Evolutionary conservation across 1,140 invertebrate genomes (phyloP), one percentile per base, ranked within the genome.

Genomic region (Liolophura sinensis): DNA sequence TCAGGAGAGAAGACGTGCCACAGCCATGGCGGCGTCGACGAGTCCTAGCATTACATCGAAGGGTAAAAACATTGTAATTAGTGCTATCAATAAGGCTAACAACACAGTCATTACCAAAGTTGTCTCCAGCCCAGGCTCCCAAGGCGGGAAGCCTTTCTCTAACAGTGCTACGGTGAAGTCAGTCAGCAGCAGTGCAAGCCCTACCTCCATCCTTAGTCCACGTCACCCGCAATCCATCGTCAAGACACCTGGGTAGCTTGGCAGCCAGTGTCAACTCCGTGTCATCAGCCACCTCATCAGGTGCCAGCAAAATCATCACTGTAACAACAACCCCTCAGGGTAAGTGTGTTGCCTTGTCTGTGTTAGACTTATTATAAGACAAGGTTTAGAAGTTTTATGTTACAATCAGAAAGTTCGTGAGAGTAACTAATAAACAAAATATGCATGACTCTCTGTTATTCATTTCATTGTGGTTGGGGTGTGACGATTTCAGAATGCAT

Each of bases 61-160:
- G 49, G 68, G 72, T 31, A 77, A 78, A 72, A 78, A 77, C 64
- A 78, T 81, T 56, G 73, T 82, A 12, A 77, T 79, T 62, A 79
- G 73, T 76, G 71, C 78, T 64, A 70, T 79, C 48, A 77, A 75
- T 60, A 82, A 80, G 71, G 60, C 68, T 18, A 78, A 77, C 66
- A 80, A 75, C 63, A 71, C 73, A 40, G 78, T 78, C 40, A 73
- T 79, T 20, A 78, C 78, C 14, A 80, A 79, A 71, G 73, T 74
- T 22, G 70, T 80, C 25, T 67, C 76, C n/a, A 69, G 67, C 24
- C 52, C 71, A 5, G 62, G 70, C 64, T 24, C 18, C 7, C 73
- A 73, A 55, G 66, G 56, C 27, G 62, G 62, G 31, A 71, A 75
- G 63, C 61, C 72, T 15, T 60, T 73, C 27, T 62, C 61, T 24